Base-by-base conservation (phyloP, 2,888 invertebrate species). In the Thymelicus sylvestris region DNA sequence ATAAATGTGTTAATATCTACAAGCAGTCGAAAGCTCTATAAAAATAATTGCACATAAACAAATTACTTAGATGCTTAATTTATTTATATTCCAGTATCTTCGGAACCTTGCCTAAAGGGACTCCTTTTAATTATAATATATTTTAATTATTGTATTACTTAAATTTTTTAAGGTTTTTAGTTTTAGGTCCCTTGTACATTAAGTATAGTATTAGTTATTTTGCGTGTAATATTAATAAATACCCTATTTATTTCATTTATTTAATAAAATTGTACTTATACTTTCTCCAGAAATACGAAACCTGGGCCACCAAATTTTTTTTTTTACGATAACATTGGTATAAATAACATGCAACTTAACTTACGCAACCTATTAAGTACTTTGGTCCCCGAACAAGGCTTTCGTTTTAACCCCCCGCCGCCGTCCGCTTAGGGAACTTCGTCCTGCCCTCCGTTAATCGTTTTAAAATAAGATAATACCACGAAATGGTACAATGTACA, bases 391-490 rank as follows among this genome's bases (percentile, higher is more conserved):
- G 64, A 39, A 64, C 64, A 64, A 52, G 64, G 50, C 52, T 64
- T 64, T 64, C 64, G 64, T 64, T 64, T 64, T 64, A 64, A 52
- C 48, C 64, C 52, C 64, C 64, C 52, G 52, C 39, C 39, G 64
- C 48, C n/a, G 47, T 13, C 48, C 50, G 64, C 50, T 64, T 52
- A 64, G 52, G 38, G 15, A 52, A 64, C 52, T 64, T 48, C 8
- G 48, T 38, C 24, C 48, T 52, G 38, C 52, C 52, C 64, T 64
- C 50, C 15, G 48, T 50, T 31, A 48, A 39, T 39, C 64, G 39
- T 64, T 64, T 64, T 48, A 52, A 64, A 24, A 39, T 52, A 48
- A 64, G 31, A 38, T 10, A 15, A 48, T 12, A 50, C 47, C 44
- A 47, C 61, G 15, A 15, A 41, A 61, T 47, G 0, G 15, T 50